These are phyloP conservation scores for Sclerurus mexicanus DNA, from an alignment of 2,113 vertebrate species.

Conservation along the genomic window DNA sequence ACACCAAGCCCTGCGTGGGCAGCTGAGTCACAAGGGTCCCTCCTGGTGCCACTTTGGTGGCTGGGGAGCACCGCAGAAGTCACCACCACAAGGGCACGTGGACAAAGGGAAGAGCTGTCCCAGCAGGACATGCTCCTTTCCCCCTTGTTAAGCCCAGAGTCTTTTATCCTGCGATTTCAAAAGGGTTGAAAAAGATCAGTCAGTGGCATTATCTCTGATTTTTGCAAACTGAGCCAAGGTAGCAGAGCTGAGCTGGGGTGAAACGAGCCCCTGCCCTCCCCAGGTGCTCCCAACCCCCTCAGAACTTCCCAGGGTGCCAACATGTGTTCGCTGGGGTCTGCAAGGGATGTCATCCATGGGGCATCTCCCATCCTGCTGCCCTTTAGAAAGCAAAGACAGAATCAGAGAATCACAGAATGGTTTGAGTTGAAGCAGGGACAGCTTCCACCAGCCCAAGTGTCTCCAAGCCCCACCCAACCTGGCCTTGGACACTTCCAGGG, in stretches of 20 bases:
- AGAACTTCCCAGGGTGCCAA: not conserved
- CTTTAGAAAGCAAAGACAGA: not conserved
- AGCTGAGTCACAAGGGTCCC: not conserved
- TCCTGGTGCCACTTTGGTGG: not conserved
- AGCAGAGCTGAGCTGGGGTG: not conserved
- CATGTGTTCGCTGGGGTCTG: rapidly evolving
- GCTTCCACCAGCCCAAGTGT: rapidly evolving
- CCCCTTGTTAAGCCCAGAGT: not conserved
- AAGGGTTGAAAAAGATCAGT: not conserved
- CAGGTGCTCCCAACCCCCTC: not conserved
- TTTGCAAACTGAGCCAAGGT: not conserved
- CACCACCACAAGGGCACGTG: rapidly evolving
- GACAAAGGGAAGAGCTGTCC: not conserved
- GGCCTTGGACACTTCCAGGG: rapidly evolving
- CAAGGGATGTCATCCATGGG: rapidly evolving
- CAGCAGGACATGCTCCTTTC: not conserved
- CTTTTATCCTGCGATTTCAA: conserved; percentile 9
- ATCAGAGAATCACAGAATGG: not conserved
- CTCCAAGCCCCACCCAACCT: rapidly evolving
- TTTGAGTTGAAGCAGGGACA: not conserved
- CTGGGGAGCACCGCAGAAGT: not conserved
- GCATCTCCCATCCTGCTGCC: not conserved
- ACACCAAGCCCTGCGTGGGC: rapidly evolving
- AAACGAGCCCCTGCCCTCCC: not conserved
- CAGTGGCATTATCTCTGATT: not conserved